phyloP scores from a whole-genome alignment of 2,888 invertebrate species.

The Drosophila limbata region DNA sequence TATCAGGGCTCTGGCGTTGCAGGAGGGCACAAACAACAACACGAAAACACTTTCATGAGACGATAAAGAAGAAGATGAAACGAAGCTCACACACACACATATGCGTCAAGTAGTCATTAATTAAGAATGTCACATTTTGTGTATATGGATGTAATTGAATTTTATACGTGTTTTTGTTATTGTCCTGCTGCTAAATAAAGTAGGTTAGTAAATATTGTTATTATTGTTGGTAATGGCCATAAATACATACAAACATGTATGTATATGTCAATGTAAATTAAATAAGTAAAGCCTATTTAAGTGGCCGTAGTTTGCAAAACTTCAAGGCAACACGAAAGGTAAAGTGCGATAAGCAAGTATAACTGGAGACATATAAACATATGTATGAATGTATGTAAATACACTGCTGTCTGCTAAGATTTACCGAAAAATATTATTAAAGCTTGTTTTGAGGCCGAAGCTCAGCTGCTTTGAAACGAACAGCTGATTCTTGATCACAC shows the following conservation, averaged over 20 bases:
- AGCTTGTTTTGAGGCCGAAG: slow-evolving; percentile 20
- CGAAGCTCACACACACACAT: slow-evolving; percentile 3
- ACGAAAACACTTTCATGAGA: slow-evolving; percentile 25
- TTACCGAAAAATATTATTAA: slow-evolving; percentile 28
- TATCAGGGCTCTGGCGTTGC: slow-evolving; percentile 52
- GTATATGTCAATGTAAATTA: slow-evolving; percentile 20
- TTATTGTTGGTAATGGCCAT: slow-evolving; percentile 20
- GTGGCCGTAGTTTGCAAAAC: slow-evolving; percentile 12
- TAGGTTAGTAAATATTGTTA: slow-evolving; percentile 38
- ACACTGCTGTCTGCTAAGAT: slow-evolving; percentile 10
- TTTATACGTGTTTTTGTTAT: slow-evolving; percentile 27
- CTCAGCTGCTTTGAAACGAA: slow-evolving; percentile 45
- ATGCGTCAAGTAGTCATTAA: slow-evolving; percentile 27
- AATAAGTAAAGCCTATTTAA: slow-evolving; percentile 28
- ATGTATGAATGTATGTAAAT: not conserved
- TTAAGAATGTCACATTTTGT: slow-evolving; percentile 42
- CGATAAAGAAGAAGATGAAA: slow-evolving; percentile 2
- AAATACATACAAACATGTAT: not conserved
- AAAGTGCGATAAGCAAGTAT: slow-evolving; percentile 28
- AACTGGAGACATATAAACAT: slow-evolving; percentile 4
- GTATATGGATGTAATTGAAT: slow-evolving; percentile 23
- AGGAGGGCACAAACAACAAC: slow-evolving; percentile 51
- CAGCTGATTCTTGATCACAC: slow-evolving; percentile 61
- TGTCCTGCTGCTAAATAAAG: slow-evolving; percentile 39
- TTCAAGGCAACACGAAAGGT: slow-evolving; percentile 35